phyloP scores from a whole-genome alignment of 2,888 invertebrate genomes.

The Drosophila mimica region DNA sequence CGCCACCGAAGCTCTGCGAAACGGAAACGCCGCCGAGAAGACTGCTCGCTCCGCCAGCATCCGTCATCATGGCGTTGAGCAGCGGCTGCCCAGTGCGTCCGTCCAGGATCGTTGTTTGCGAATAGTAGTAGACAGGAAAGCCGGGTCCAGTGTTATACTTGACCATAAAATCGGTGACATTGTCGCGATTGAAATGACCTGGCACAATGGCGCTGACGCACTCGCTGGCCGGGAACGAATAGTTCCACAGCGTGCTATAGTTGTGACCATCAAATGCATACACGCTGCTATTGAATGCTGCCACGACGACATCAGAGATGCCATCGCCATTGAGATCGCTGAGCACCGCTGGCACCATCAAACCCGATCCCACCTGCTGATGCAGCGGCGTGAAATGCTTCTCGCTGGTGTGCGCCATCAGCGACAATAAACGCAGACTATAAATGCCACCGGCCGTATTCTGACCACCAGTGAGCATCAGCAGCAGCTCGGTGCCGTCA shows the following conservation, averaged over 20 bases:
- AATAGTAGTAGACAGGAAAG: slow-evolving; percentile 91
- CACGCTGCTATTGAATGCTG: slow-evolving; percentile 90
- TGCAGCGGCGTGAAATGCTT: slow-evolving; percentile 87
- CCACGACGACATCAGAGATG: slow-evolving; percentile 89
- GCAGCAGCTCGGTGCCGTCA: slow-evolving; percentile 88
- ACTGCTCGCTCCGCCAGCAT: slow-evolving; percentile 84
- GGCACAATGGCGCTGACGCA: slow-evolving; percentile 91
- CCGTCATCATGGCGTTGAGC: slow-evolving; percentile 84
- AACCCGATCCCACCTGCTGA: slow-evolving; percentile 88
- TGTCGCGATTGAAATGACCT: slow-evolving; percentile 91
- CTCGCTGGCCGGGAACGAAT: slow-evolving; percentile 88
- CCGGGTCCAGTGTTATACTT: slow-evolving; percentile 89
- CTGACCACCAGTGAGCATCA: slow-evolving; percentile 91
- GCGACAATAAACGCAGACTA: slow-evolving; percentile 86
- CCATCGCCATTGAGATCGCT: slow-evolving; percentile 90
- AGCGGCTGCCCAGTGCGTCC: slow-evolving; percentile 82
- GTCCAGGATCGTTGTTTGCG: slow-evolving; percentile 86
- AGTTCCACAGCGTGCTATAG: slow-evolving; percentile 90
- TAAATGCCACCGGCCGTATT: slow-evolving; percentile 90
- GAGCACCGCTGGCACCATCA: slow-evolving; percentile 89
- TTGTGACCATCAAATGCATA: slow-evolving; percentile 90
- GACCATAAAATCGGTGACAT: slow-evolving; percentile 91
- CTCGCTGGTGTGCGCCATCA: slow-evolving; percentile 86
- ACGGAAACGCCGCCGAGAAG: slow-evolving; percentile 84
- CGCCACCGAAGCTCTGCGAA: slow-evolving; percentile 88